Evolutionary conservation across 2,797 vertebrate species (phyloP), one percentile per base, ranked within the genome.

Genomic region (Synaphobranchus kaupii): DNA sequence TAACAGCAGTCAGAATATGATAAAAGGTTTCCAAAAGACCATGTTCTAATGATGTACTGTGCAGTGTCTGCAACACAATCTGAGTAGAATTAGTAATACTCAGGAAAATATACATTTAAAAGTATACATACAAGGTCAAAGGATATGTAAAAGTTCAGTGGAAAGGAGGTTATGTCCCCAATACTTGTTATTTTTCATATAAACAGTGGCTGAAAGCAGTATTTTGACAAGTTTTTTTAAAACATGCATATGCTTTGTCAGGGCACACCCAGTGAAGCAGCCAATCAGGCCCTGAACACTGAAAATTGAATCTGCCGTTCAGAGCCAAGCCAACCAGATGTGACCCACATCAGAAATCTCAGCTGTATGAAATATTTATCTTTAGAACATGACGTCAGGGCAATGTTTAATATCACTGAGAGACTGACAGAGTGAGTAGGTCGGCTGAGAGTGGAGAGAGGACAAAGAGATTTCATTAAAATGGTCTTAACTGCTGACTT

Each of bases 331-430:
- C 22, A 81, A 34, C 20, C 78, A 81, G 78, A 48, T 81, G 78
- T 81, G 78, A 81, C 44, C 78, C 78, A 81, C 22, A 81, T 50
- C 78, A 81, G 78, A 81, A 25, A 48, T n/a, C 78, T 25, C 78
- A 81, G 44, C 78, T 81, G 47, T n/a, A 81, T 50, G 9, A 81
- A 81, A 81, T 81, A 81, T 81, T 81, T 81, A 48, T 81, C 44
- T 48, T 20, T 81, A 78, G 17, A 44, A 39, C 73, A 44, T 78
- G 39, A 44, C 17, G 25, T 81, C 22, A 50, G 47, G 78, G 20
- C 22, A 48, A 81, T 81, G 78, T 48, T 50, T 48, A 81, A 50
- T 48, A 48, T 81, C 17, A 81, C 22, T 10, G 78, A 50, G 78
- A 25, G 44, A 81, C 20, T 7, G 68, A 73, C 28, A 39, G 68